Percentiles rank a stretch among this genome's conserved stretches.
phyloP scores from a whole-genome alignment of 1,140 invertebrate genomes.

The Anastatus disparis region DNA sequence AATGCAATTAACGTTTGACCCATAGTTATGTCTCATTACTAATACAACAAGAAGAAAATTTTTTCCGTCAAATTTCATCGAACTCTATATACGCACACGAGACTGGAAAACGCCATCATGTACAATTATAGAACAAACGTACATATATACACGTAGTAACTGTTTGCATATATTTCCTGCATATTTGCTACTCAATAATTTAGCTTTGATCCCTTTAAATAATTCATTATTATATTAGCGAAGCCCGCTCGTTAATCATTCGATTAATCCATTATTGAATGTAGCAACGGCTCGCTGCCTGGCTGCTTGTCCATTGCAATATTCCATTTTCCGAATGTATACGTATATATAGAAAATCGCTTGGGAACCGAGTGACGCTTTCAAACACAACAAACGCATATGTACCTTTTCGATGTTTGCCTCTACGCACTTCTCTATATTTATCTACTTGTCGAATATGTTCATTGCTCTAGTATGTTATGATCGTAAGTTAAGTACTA shows the following conservation, averaged over 20 bases:
- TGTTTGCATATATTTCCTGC: constrained; percentile 16
- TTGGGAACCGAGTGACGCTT: background rate
- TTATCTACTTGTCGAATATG: background rate
- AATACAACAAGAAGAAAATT: too few species aligned
- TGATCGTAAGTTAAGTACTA: too few species aligned
- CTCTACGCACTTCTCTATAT: background rate
- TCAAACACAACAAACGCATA: constrained; percentile 2
- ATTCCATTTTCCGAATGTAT: background rate
- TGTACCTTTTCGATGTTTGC: background rate
- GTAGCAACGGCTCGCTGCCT: too few species aligned
- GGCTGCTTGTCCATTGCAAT: constrained; percentile 3
- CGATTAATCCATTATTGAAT: constrained; percentile 49
- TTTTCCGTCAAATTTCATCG: too few species aligned
- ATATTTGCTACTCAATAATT: constrained; percentile 45
- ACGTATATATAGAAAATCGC: too few species aligned
- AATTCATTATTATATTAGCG: constrained; percentile 48
- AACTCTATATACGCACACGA: too few species aligned
- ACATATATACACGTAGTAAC: too few species aligned
- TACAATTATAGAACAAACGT: too few species aligned
- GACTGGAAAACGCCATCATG: too few species aligned
- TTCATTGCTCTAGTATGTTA: background rate
- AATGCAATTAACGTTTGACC: too few species aligned
- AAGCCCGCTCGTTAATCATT: constrained; percentile 44
- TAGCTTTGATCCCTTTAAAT: constrained; percentile 45
- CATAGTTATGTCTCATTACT: too few species aligned